phyloP scores from a whole-genome alignment of 2,113 vertebrate genomes.

The Labeo rohita region DNA sequence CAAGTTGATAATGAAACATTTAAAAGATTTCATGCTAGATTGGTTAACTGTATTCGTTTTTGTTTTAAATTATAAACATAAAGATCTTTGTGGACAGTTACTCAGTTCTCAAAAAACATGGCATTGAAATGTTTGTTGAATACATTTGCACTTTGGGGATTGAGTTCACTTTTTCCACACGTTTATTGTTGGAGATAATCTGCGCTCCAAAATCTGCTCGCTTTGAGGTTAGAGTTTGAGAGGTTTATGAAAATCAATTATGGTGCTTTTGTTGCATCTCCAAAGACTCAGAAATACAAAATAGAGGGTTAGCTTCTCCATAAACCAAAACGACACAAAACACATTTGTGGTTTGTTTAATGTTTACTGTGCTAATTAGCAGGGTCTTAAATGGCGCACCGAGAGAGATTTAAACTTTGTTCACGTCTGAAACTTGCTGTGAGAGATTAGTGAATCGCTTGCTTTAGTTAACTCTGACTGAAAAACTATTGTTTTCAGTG shows the following conservation, averaged over 20 bases:
- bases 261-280: not conserved
- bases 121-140: not conserved
- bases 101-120: not conserved
- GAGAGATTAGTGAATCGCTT: not conserved
- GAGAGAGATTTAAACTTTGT: constrained; percentile 18
- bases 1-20: not conserved
- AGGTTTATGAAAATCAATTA: constrained; percentile 35
- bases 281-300: not conserved
- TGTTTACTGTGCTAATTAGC: constrained; percentile 47
- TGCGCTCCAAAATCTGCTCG: not conserved
- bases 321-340: not conserved
- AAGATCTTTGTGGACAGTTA: not conserved
- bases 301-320: not conserved
- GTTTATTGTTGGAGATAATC: constrained; percentile 17
- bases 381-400: not conserved
- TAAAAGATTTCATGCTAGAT: not conserved
- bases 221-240: constrained; percentile 9
- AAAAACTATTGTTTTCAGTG: not conserved
- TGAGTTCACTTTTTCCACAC: not conserved
- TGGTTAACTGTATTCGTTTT: not conserved
- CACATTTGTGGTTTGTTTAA: not conserved
- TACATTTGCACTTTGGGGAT: not conserved
- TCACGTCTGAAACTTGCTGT: not conserved
- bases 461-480: not conserved
- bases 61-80: not conserved